Conservation (phyloP, 2,797 vertebrate genomes). For the Dicrostonyx torquatus region DNA sequence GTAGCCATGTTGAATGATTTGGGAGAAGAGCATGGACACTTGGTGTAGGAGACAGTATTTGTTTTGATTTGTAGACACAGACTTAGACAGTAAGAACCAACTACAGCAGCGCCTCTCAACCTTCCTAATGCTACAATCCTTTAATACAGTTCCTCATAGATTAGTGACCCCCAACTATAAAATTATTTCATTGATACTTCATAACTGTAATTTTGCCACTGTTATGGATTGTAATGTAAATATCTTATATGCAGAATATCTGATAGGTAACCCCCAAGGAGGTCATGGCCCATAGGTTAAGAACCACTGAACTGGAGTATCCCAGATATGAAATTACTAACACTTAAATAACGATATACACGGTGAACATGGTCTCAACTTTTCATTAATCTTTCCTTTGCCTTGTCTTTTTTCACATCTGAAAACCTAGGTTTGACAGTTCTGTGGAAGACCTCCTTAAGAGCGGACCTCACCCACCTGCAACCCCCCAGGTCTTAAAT, state of each 20-base stretch:
- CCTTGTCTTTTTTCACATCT: constrained; percentile 65
- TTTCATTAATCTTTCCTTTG: constrained; percentile 67
- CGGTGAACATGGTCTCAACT: constrained; percentile 12
- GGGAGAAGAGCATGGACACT: neutral
- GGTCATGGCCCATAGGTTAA: neutral
- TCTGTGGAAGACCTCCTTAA: constrained; percentile 77
- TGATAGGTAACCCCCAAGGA: neutral
- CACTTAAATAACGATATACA: neutral
- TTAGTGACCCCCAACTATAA: neutral
- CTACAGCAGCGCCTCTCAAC: neutral
- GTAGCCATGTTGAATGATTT: neutral
- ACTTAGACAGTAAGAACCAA: neutral
- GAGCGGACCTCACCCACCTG: constrained; percentile 64
- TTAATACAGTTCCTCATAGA: neutral
- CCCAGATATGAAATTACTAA: neutral
- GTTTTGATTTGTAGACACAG: neutral
- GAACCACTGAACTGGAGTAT: neutral
- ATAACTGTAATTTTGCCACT: neutral
- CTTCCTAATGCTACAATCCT: neutral
- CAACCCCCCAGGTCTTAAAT: constrained; percentile 74
- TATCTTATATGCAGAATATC: neutral
- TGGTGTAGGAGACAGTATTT: neutral
- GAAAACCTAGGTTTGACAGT: constrained; percentile 78
- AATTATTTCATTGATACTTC: neutral
- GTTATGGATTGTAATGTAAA: neutral